These are phyloP conservation scores for Acanthurus lineatus DNA, from an alignment of 2,797 vertebrate species.

Conservation along the genomic window DNA sequence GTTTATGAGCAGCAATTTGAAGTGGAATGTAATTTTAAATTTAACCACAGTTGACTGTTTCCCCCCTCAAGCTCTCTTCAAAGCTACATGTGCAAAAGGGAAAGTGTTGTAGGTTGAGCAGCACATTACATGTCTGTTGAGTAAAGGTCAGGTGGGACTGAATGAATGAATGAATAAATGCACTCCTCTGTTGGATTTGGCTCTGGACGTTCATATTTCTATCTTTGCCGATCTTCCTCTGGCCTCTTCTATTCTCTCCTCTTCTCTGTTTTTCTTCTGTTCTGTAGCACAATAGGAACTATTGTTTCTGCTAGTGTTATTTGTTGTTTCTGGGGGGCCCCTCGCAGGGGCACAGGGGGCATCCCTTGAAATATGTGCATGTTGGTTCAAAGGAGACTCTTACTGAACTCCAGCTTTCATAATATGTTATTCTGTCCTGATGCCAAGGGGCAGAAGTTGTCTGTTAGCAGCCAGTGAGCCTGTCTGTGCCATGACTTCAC, in stretches of 20 bases:
- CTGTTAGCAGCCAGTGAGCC: background rate
- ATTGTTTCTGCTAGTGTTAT: slow-evolving; percentile 55
- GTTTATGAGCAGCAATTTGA: background rate
- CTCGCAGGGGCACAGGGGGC: slow-evolving; percentile 55
- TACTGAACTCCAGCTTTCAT: slow-evolving; percentile 48
- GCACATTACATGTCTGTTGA: slow-evolving; percentile 9
- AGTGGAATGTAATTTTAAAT: slow-evolving; percentile 26
- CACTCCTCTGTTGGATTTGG: slow-evolving; percentile 24
- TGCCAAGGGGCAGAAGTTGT: slow-evolving; percentile 7
- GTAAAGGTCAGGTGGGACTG: slow-evolving; percentile 15
- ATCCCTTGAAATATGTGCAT: slow-evolving; percentile 47
- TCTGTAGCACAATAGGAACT: slow-evolving; percentile 60
- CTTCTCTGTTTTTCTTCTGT: slow-evolving; percentile 18
- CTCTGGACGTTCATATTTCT: slow-evolving; percentile 20
- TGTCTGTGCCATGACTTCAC: background rate
- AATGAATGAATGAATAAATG: slow-evolving; percentile 22
- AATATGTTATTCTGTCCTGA: slow-evolving; percentile 39
- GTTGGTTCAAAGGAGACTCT: slow-evolving; percentile 54
- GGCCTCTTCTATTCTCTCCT: slow-evolving; percentile 5
- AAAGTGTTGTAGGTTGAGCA: background rate
- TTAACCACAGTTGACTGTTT: background rate
- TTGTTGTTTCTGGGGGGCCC: slow-evolving; percentile 70
- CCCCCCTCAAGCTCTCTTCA: background rate
- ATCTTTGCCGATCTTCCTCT: slow-evolving; percentile 1
- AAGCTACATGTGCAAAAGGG: background rate